phyloP scores from a whole-genome alignment of 2,113 vertebrate species.

The Pipra filicauda region DNA sequence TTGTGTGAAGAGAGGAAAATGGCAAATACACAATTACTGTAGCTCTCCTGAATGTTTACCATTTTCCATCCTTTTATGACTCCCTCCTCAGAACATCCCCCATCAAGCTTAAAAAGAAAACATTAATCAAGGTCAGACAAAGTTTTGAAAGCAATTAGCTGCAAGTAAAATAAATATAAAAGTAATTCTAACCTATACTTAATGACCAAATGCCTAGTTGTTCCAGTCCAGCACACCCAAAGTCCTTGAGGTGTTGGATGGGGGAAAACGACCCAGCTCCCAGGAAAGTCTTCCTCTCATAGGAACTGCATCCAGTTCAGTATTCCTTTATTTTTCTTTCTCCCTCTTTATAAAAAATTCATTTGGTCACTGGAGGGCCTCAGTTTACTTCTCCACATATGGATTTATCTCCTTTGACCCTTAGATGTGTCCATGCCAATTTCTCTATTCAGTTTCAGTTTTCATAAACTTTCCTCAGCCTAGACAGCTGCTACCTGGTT shows the following conservation, averaged over 20 bases:
- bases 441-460: not conserved
- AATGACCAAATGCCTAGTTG: constrained; percentile 5
- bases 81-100: constrained; percentile 10
- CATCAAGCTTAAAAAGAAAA: constrained; percentile 45
- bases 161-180: constrained; percentile 51
- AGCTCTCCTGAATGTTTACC: constrained; percentile 1
- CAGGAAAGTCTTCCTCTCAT: not conserved
- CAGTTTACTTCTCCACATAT: not conserved
- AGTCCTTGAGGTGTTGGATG: not conserved
- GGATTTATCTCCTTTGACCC: not conserved
- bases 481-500: not conserved
- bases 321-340: not conserved
- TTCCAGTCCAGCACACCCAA: constrained; percentile 20
- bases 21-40: constrained; percentile 21
- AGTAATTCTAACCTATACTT: constrained; percentile 25
- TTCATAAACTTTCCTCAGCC: not conserved
- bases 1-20: not conserved
- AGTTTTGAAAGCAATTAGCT: constrained; percentile 43
- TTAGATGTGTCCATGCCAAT: not conserved
- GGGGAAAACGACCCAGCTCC: not conserved
- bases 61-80: constrained; percentile 20
- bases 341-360: not conserved
- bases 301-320: not conserved
- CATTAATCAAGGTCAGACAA: constrained; percentile 32
- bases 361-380: not conserved